Evolutionary conservation across 1,140 invertebrate species (phyloP).

Genomic region (Ips nitidus): DNA sequence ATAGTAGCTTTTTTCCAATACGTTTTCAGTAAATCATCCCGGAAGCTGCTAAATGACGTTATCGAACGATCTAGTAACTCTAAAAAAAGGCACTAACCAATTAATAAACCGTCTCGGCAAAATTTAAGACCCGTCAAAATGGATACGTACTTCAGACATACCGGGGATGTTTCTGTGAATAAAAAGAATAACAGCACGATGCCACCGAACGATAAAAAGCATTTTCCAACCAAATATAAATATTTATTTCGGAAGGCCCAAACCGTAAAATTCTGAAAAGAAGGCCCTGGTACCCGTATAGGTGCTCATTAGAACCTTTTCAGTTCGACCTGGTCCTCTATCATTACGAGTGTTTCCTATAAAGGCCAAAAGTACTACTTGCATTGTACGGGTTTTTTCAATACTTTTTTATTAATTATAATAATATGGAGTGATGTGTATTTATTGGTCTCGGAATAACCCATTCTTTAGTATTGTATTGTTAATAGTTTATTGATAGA

Average conservation of each 20-base stretch:
- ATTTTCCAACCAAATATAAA: slow-evolving; percentile 21
- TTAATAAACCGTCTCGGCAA: slow-evolving; percentile 18
- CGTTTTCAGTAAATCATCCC: no score
- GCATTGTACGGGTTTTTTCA: slow-evolving; percentile 18
- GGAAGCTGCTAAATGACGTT: no score
- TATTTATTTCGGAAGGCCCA: slow-evolving; percentile 21
- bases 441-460: slow-evolving; percentile 25
- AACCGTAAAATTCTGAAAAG: slow-evolving; percentile 17
- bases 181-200: slow-evolving; percentile 23
- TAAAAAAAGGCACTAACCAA: background rate
- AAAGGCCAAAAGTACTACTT: slow-evolving; percentile 25
- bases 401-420: slow-evolving; percentile 31
- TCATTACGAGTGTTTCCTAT: slow-evolving; percentile 31
- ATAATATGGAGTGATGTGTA: slow-evolving; percentile 26
- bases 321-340: slow-evolving; percentile 23
- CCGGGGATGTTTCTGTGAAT: slow-evolving; percentile 9
- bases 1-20: no score
- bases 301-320: slow-evolving; percentile 32
- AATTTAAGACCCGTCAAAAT: slow-evolving; percentile 26
- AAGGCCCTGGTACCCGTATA: slow-evolving; percentile 17
- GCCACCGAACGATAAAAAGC: slow-evolving; percentile 23
- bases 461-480: slow-evolving; percentile 28
- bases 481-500: slow-evolving; percentile 33
- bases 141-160: slow-evolving; percentile 23
- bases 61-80: no score